Base-by-base conservation (phyloP, 2,797 vertebrate genomes). In the Cynodonichthys magdalenae region DNA sequence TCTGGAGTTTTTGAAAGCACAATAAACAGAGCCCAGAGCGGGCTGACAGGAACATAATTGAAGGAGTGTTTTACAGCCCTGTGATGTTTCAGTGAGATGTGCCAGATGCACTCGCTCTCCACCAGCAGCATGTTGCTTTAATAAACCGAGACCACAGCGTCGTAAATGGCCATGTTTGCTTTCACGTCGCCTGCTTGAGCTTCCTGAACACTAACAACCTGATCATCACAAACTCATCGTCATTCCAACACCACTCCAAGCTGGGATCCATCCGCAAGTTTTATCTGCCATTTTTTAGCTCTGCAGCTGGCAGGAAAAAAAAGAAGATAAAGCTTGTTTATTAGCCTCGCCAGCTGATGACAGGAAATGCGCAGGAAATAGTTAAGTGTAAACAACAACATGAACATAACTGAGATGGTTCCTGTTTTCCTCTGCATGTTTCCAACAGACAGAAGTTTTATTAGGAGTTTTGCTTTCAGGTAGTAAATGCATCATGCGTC, bases 291-390 rank as follows among this genome's bases (percentile, higher is more conserved):
- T 59, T 18, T 4, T 15, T 80, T 27, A 47, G 68, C 56, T 66
- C 59, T 6, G 47, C 74, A 74, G 81, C 77, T 76, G 78, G 53
- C 65, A 17, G 60, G 50, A 64, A 67, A 24, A 24, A 24, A 24
- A 24, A 24, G 3, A 29, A 48, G 66, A 76, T 0, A 4, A 62
- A 74, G 73, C n/a, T 5, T 19, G 58, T 85, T 86, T 79, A 82
- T 72, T 60, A 74, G 57, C 28, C 57, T 6, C 9, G 53, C 75
- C 73, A 65, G 74, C 72, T 75, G 77, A 87, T 71, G 68, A 83
- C 86, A 90, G 90, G 92, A 92, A 91, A 85, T 49, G 19, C 27
- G 59, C 45, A 90, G 92, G 92, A 93, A 90, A 87, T 87, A 77
- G 80, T 88, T 83, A 66, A 81, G 79, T 75, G 75, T 84, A 90